Percentiles rank a stretch among this genome's conserved stretches.
Evolutionary conservation across 1,140 invertebrate genomes (phyloP).

Genomic region (Mamestra configurata): DNA sequence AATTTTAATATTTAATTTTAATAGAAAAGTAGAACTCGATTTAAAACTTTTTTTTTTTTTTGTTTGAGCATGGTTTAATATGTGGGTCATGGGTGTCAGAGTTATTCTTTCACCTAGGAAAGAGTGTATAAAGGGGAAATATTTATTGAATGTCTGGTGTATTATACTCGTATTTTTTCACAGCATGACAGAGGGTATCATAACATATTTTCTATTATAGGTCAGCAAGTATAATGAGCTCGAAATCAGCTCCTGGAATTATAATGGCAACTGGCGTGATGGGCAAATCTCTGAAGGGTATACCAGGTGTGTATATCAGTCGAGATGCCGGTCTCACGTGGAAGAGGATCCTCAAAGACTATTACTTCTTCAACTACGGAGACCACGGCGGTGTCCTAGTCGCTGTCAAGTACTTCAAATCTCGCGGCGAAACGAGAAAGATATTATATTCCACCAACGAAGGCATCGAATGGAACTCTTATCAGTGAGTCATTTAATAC

Average conservation of each 20-base stretch:
- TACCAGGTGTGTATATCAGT: conserved; percentile 94
- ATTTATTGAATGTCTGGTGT: conserved; percentile 30
- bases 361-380: conserved; percentile 96
- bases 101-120: background rate
- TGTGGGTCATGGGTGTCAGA: background rate
- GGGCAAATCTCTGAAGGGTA: conserved; percentile 93
- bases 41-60: conserved; percentile 17
- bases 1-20: too few species aligned
- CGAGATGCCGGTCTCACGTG: conserved; percentile 95
- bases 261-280: conserved; percentile 95
- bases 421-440: conserved; percentile 91
- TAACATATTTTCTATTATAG: conserved; percentile 65
- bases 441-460: conserved; percentile 96
- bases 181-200: background rate
- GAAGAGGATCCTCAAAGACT: conserved; percentile 94
- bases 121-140: conserved; percentile 3
- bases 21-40: conserved; percentile 1
- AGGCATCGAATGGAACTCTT: conserved; percentile 93
- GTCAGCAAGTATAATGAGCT: conserved; percentile 94
- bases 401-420: conserved; percentile 94
- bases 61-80: conserved; percentile 4
- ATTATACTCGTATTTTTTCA: background rate
- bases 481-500: conserved; percentile 82
- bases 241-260: conserved; percentile 95
- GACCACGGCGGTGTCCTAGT: conserved; percentile 96